Conservation (phyloP, 2,797 vertebrate genomes). For the Danio tinwini region DNA sequence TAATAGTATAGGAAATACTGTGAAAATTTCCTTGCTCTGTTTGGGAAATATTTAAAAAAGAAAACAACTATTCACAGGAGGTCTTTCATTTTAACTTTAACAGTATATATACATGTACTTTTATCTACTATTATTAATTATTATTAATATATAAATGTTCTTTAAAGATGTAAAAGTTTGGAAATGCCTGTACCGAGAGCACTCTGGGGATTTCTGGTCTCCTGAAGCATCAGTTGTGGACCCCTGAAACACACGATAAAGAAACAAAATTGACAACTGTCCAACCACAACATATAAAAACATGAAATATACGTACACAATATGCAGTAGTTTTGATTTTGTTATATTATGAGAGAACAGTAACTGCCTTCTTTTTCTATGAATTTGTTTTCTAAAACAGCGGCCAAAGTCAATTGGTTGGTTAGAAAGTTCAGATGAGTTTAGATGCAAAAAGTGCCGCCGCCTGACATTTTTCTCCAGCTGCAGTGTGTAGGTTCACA, state of each 20-base stretch:
- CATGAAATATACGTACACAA: neutral
- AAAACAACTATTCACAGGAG: too few relatives aligned
- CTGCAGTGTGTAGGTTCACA: too few relatives aligned
- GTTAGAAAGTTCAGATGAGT: too few relatives aligned
- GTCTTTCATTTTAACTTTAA: too few relatives aligned
- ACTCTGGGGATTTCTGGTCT: neutral
- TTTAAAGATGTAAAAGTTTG: neutral
- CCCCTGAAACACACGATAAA: slow-evolving; percentile 46
- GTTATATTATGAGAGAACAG: neutral
- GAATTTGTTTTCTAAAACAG: neutral
- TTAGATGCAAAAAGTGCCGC: too few relatives aligned
- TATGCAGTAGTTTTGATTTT: neutral
- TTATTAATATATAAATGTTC: neutral
- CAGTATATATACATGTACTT: too few relatives aligned
- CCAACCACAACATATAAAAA: neutral
- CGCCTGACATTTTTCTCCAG: too few relatives aligned
- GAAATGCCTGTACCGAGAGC: slow-evolving; percentile 39
- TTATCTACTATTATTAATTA: neutral
- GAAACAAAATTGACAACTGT: neutral
- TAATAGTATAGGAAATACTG: too few relatives aligned
- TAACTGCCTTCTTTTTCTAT: neutral
- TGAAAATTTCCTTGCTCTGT: too few relatives aligned
- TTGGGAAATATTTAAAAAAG: too few relatives aligned
- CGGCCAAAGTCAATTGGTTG: too few relatives aligned
- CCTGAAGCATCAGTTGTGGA: slow-evolving; percentile 23